Base-by-base conservation (phyloP, 2,888 invertebrate species). In the Drosophila heteroneura region DNA sequence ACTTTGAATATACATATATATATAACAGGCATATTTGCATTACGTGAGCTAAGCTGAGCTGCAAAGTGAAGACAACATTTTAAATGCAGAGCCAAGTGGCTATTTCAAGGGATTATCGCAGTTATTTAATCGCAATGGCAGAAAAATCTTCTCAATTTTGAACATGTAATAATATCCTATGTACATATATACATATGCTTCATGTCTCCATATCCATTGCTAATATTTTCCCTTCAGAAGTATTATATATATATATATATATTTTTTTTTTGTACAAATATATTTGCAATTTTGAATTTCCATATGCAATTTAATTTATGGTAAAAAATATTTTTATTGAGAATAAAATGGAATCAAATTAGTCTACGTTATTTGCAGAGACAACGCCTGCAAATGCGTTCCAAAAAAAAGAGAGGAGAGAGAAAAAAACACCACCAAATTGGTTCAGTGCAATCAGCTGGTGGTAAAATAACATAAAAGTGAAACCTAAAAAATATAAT, bases 11-110 rank as follows among this genome's bases (percentile, higher is more conserved):
- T 16, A 47, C 26, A 47, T 26, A 26, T 26, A 41, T 41, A 49
- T 35, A 47, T 72, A 58, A 37, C 56, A 37, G 51, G 28, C 30
- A 35, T 35, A 32, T 60, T 66, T 56, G 35, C 59, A 56, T 74
- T 75, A 75, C 74, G 70, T 74, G 56, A 39, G 33, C 56, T 56
- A 6, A 22, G 22, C 47, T 47, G 26, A 16, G 47, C 67, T 49
- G 10, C 56, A 28, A 72, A 39, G 30, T 49, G 57, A 26, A 41
- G 41, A 14, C 6, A 35, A 69, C 37, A 39, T 47, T 51, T 44
- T 9, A 30, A 33, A 63, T 14, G 12, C 56, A 41, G 22, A 16
- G 12, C 30, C 26, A 51, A 53, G 41, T 56, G 51, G 39, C 28
- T 28, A n/a, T 32, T 41, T 16, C 30, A 26, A 37, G n/a, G 12